phyloP scores from a whole-genome alignment of 2,888 invertebrate species.

The Ophion obscuratus region DNA sequence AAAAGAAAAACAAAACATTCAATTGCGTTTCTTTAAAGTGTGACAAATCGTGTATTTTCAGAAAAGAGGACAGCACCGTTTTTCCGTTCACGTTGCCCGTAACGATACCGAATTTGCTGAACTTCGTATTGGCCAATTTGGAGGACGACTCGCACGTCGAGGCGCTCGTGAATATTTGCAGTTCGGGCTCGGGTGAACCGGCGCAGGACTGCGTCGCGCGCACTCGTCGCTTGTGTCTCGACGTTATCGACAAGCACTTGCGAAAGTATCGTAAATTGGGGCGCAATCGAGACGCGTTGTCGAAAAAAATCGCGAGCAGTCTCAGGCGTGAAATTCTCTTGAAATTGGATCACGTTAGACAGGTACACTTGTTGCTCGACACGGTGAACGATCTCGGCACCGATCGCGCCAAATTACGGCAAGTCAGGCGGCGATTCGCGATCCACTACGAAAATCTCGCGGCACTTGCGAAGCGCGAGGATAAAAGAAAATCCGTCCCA shows the following conservation, averaged over 20 bases:
- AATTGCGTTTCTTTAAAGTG: not conserved
- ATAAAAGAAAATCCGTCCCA: not conserved
- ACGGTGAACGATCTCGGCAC: constrained; percentile 74
- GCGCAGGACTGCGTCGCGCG: constrained; percentile 78
- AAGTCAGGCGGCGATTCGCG: constrained; percentile 67
- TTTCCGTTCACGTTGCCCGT: constrained; percentile 88
- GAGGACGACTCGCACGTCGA: constrained; percentile 82
- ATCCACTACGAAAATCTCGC: constrained; percentile 68
- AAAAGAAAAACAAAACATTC: constrained; percentile 6
- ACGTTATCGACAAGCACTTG: constrained; percentile 78
- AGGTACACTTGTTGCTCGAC: constrained; percentile 79
- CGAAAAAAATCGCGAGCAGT: constrained; percentile 65
- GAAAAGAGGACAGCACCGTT: constrained; percentile 89
- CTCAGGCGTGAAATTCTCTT: constrained; percentile 76
- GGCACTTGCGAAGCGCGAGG: constrained; percentile 50
- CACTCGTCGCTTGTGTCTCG: constrained; percentile 79
- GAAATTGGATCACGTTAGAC: constrained; percentile 78
- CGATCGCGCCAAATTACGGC: constrained; percentile 71
- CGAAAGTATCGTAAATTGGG: constrained; percentile 75
- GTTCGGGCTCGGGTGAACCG: constrained; percentile 76
- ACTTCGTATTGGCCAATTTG: constrained; percentile 90
- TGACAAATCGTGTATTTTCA: constrained; percentile 73
- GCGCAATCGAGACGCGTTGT: constrained; percentile 67
- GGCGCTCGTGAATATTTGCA: constrained; percentile 80
- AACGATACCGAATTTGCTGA: constrained; percentile 88